Conservation (phyloP, 1,140 invertebrate genomes). For the Drosophila carrolli region DNA sequence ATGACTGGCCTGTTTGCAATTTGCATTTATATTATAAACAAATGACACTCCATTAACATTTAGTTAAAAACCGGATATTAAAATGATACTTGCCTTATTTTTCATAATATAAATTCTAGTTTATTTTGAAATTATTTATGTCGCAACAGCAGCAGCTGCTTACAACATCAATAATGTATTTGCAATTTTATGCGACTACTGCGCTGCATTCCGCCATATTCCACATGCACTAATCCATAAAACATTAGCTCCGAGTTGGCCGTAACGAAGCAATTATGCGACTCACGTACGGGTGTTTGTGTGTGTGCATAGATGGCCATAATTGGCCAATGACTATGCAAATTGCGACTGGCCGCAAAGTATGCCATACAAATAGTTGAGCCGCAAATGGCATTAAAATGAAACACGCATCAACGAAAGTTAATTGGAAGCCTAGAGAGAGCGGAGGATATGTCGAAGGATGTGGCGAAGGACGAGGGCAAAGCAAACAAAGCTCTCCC, state of each 20-base stretch:
- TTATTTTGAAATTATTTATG: slow-evolving; percentile 30
- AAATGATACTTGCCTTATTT: slow-evolving; percentile 1
- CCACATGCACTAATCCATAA: slow-evolving; percentile 33
- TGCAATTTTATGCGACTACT: slow-evolving; percentile 13
- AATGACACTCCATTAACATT: slow-evolving; percentile 9
- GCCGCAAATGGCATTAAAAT: slow-evolving; percentile 57
- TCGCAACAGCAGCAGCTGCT: slow-evolving; percentile 5
- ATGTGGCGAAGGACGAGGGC: slow-evolving; percentile 2
- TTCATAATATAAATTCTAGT: slow-evolving; percentile 12
- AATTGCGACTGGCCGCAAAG: slow-evolving; percentile 69
- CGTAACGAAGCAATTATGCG: slow-evolving; percentile 58
- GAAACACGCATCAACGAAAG: slow-evolving; percentile 77
- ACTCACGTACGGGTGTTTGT: slow-evolving; percentile 52
- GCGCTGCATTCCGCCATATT: slow-evolving; percentile 10
- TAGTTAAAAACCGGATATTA: not conserved
- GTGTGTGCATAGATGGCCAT: slow-evolving; percentile 43
- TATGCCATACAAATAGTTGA: slow-evolving; percentile 66
- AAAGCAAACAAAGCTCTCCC: slow-evolving; percentile 54
- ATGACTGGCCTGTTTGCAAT: not conserved
- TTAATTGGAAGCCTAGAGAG: slow-evolving; percentile 71
- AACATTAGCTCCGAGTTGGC: slow-evolving; percentile 33
- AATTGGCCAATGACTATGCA: slow-evolving; percentile 76
- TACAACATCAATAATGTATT: slow-evolving; percentile 41
- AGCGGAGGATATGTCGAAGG: slow-evolving; percentile 8
- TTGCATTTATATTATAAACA: not conserved